Base-by-base conservation (phyloP, 37 sponge, comb jelly and placozoan genomes). In the Aplysina aerophoba region DNA sequence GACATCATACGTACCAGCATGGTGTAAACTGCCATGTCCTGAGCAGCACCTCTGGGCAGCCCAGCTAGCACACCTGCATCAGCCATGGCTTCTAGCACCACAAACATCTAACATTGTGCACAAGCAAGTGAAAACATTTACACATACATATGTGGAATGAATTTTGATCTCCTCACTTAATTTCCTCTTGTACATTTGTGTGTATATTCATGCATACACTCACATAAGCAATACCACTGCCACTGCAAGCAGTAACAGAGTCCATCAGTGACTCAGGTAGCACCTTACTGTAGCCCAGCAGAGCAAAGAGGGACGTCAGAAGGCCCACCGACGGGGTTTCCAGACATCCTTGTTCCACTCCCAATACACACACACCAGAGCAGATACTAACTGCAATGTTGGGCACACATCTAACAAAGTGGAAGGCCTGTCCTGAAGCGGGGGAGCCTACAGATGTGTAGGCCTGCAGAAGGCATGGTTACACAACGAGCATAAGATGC, bases 41-140 rank as follows among this genome's bases (percentile, higher is more conserved):
- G 78, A 1, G 93, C 83, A 66, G 85, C 58, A 0, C 66, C 59
- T 27, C 86, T 40, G 4, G 93, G 88, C 0, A 95, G 63, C 21
- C 95, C 95, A 27, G 72, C 85, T 37, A 90, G 34, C 19, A 95
- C 95, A 28, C 90, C 95, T 0, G 93, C 95, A 90, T 95, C 95
- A 19, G 95, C 83, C 93, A 92, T 86, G n/a, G 90, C 90, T 57
- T 95, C 95, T 67, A 92, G 39, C 36, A 81, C 86, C 39, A 92
- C 65, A 30, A 41, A 87, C 92, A 92, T 89, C 95, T 92, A n/a
- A n/a, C n/a, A n/a, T n/a, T n/a, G n/a, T n/a, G n/a, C n/a, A n/a
- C n/a, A n/a, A n/a, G n/a, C n/a, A n/a, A n/a, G n/a, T n/a, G n/a
- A n/a, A n/a, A n/a, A n/a, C n/a, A n/a, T n/a, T n/a, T n/a, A n/a